Base-by-base conservation (phyloP, 2,797 vertebrate genomes). In the Parauchenoglanis ngamensis region DNA sequence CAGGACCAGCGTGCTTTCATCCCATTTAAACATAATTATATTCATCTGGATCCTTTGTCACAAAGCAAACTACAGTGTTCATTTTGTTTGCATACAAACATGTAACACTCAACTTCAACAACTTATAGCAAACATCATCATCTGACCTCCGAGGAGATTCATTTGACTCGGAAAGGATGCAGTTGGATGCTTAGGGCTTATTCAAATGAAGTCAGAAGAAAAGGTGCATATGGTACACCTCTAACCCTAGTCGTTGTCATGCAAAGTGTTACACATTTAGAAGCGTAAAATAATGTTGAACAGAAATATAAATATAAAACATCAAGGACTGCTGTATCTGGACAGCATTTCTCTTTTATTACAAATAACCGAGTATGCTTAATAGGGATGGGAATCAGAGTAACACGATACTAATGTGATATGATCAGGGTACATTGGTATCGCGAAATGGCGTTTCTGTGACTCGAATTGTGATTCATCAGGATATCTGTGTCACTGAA, bases 41-140 rank as follows among this genome's bases (percentile, higher is more conserved):
- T 83, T 83, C 28, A 19, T 52, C 81, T 83, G 63, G 81, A 83
- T 6, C 46, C 63, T 68, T 68, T 23, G 25, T 63, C 79, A 52
- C 61, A 52, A 81, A 57, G 11, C 23, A 81, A 67, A 67, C 79
- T 65, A 19, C 7, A 65, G 59, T 10, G n/a, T 63, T 63, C 23
- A 63, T 63, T 80, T 46, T 63, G 40, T 82, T 65, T 65, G 79
- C 59, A 46, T 25, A n/a, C 57, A 61, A 15, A 49, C 13, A 61
- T 59, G 54, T 19, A 40, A 40, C 40, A n/a, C 79, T n/a, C 11
- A 40, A 13, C 10, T 80, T 78, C 76, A 56, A 79, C 56, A 67
- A 82, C 40, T 46, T 46, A 21, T 2, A 52, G 63, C 10, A 23
- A 15, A 35, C 46, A 83, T 35, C 31, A 35, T 0, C 2, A 15